phyloP scores from a whole-genome alignment of 2,888 invertebrate species.

The Bugula neritina region DNA sequence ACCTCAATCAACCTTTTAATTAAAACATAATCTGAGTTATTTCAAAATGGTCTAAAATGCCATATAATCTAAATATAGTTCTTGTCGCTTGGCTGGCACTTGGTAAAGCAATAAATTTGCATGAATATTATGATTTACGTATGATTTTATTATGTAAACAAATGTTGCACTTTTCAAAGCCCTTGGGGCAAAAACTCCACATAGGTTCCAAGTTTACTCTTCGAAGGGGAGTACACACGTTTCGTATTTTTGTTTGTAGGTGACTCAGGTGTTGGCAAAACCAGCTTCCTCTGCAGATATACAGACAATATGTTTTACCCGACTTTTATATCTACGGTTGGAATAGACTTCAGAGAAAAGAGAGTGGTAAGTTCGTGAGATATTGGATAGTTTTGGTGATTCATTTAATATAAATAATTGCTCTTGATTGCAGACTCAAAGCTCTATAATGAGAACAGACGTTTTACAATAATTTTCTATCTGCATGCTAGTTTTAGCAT shows the following conservation, averaged over 20 bases:
- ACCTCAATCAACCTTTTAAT: no score
- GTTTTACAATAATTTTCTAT: no score
- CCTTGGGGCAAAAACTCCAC: not conserved
- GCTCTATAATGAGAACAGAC: no score
- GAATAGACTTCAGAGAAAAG: constrained; percentile 95
- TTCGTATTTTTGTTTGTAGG: constrained; percentile 41
- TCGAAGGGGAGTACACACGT: not conserved
- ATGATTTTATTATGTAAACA: not conserved
- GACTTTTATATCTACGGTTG: constrained; percentile 91
- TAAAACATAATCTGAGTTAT: no score
- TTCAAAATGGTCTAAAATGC: no score
- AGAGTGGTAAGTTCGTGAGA: constrained; percentile 61
- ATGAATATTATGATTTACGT: not conserved
- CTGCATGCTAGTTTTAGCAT: no score
- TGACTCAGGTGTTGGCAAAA: constrained; percentile 94
- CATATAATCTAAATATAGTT: not conserved
- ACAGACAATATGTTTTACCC: constrained; percentile 87
- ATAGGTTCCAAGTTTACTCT: not conserved
- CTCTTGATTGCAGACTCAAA: no score
- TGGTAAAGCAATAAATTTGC: not conserved
- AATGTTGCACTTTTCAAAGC: not conserved
- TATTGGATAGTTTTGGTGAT: not conserved
- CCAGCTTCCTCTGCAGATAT: constrained; percentile 89
- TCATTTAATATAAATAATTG: no score
- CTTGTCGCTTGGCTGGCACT: not conserved